Base-by-base conservation (phyloP, 2,113 vertebrate genomes). In the Smithornis capensis region DNA sequence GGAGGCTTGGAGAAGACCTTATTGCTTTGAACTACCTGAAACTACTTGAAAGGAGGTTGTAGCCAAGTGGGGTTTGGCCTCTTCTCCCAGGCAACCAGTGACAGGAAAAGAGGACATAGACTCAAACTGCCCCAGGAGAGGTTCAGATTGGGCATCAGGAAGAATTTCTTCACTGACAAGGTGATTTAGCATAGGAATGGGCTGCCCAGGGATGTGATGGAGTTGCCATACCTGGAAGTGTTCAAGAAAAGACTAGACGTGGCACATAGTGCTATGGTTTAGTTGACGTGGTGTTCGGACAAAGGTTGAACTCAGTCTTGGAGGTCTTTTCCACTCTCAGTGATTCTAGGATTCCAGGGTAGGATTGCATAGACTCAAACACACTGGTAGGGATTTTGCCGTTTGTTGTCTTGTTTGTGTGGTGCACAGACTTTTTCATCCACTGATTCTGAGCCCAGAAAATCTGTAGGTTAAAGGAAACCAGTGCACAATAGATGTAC, bases 161-260 rank as follows among this genome's bases (percentile, higher is more conserved):
- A 38, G 37, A 59, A 52, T 44, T 59, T 52, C 52, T 59, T 7
- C 11, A 2, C 59, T 57, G 44, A 57, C 57, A 29, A 5, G 19
- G 13, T 59, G 28, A 23, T 52, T 38, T 38, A 59, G 19, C 23
- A 7, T 15, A 60, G 53, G 77, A 75, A 29, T 24, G 38, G 12
- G 10, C 60, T 82, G 23, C 5, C 10, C 28, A 21, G 53, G 38
- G 33, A 19, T 29, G 28, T 28, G 23, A 19, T n/a, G 18, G 28
- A 53, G 13, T 44, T 59, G 52, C 45, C 23, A 25, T 45, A 6
- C 12, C 1, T 50, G 44, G 52, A 28, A 33, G 10, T 67, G 13
- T 70, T 60, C 33, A 53, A 1, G 38, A 52, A 74, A n/a, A 0
- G 1, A 5, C 28, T 68, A 33, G 19, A 47, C 1, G 1, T 68